phyloP scores from a whole-genome alignment of 2,888 invertebrate species.

The Polyploca ridens region DNA sequence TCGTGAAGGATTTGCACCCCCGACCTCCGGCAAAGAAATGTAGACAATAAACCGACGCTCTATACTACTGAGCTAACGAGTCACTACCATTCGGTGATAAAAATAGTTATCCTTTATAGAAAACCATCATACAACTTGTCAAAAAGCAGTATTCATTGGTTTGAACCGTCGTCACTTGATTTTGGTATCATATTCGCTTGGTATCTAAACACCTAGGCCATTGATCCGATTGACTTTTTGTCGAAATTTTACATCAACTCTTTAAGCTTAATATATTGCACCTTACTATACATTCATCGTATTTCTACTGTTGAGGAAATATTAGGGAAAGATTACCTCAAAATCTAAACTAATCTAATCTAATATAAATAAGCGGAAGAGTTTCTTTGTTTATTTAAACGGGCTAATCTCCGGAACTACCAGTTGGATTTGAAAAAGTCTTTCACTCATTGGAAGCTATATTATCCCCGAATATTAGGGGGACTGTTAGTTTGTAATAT shows the following conservation, averaged over 20 bases:
- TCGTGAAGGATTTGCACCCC: slow-evolving; percentile 38
- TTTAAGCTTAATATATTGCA: too few species aligned
- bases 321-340: too few species aligned
- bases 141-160: neutral
- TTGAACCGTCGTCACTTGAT: neutral
- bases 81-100: neutral
- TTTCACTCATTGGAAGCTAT: too few species aligned
- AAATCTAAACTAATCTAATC: too few species aligned
- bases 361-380: too few species aligned
- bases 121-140: neutral
- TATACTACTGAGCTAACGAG: slow-evolving; percentile 36
- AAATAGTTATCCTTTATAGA: neutral
- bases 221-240: neutral
- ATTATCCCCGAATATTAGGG: too few species aligned
- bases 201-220: neutral
- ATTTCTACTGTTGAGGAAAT: neutral
- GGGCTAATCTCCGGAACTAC: too few species aligned
- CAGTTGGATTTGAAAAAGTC: too few species aligned
- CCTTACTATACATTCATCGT: neutral
- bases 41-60: slow-evolving; percentile 29
- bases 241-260: too few species aligned
- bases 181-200: too few species aligned
- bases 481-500: too few species aligned
- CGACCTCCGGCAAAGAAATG: slow-evolving; percentile 30
- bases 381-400: too few species aligned